phyloP scores from a whole-genome alignment of 2,113 vertebrate genomes.

The Hippocampus abdominalis region DNA sequence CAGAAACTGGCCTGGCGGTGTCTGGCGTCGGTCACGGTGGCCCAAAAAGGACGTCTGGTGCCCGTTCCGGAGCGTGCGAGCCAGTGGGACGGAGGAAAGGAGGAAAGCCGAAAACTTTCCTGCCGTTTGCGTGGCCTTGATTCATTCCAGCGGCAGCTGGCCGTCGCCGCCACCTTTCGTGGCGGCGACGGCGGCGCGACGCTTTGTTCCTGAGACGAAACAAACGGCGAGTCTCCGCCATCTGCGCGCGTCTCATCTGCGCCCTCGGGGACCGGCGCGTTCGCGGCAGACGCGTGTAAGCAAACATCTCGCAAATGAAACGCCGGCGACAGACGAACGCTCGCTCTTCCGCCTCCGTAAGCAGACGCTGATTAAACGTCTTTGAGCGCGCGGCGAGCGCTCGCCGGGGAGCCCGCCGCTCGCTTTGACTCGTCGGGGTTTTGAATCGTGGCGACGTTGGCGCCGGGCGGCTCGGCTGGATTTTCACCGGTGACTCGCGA shows the following conservation, averaged over 20 bases:
- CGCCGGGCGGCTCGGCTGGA: too few species aligned
- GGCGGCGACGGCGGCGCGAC: neutral
- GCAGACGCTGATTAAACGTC: constrained; percentile 5
- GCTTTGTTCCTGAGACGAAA: constrained; percentile 4
- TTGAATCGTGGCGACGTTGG: too few species aligned
- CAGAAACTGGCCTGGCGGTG: too few species aligned
- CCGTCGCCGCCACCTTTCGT: too few species aligned
- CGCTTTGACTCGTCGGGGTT: too few species aligned
- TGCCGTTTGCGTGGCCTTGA: neutral
- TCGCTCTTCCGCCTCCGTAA: constrained; percentile 6
- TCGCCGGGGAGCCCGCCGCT: neutral
- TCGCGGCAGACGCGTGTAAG: neutral
- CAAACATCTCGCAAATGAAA: neutral
- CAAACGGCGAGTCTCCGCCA: constrained; percentile 3
- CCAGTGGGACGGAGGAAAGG: too few species aligned
- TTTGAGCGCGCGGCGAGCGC: neutral
- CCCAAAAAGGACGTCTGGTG: too few species aligned
- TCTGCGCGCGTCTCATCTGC: constrained; percentile 7
- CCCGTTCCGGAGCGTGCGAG: too few species aligned
- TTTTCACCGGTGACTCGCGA: too few species aligned
- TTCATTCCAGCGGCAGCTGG: constrained; percentile 4
- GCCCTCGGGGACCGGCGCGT: neutral
- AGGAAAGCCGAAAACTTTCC: too few species aligned
- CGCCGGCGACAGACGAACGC: neutral
- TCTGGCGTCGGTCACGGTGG: too few species aligned